Evolutionary conservation across 2,797 vertebrate species (phyloP).

Genomic region (Varecia variegata): DNA sequence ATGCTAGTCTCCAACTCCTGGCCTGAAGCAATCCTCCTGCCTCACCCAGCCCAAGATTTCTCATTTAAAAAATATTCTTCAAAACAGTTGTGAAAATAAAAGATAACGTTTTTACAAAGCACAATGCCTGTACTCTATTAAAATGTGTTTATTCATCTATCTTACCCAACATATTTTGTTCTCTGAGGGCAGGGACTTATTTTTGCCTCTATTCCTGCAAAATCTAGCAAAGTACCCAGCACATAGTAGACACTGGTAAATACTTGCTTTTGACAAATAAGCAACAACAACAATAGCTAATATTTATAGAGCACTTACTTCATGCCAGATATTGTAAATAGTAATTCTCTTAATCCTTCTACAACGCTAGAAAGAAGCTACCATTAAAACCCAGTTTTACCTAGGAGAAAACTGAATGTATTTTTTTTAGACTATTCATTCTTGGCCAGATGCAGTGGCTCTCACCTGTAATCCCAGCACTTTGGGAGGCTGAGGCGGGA

Average conservation of each 20-base stretch:
- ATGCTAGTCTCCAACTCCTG: background rate
- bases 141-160: slow-evolving; percentile 11
- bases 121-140: background rate
- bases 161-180: background rate
- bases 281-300: background rate
- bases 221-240: background rate
- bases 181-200: background rate
- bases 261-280: background rate
- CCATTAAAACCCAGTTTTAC: background rate
- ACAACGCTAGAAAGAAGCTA: background rate
- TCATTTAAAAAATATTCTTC: slow-evolving; percentile 17
- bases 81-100: background rate
- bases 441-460: too few relatives aligned
- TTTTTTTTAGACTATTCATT: background rate
- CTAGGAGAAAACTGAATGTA: background rate
- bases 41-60: background rate
- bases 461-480: too few relatives aligned
- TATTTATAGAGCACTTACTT: background rate
- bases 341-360: slow-evolving; percentile 10
- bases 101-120: slow-evolving; percentile 5
- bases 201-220: slow-evolving; percentile 17
- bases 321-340: background rate
- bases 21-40: background rate
- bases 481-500: too few relatives aligned
- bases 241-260: background rate